These are phyloP conservation scores for Phenganax marumi DNA, from an alignment of 92 coral and sea anemone genomes.

Conservation along the genomic window DNA sequence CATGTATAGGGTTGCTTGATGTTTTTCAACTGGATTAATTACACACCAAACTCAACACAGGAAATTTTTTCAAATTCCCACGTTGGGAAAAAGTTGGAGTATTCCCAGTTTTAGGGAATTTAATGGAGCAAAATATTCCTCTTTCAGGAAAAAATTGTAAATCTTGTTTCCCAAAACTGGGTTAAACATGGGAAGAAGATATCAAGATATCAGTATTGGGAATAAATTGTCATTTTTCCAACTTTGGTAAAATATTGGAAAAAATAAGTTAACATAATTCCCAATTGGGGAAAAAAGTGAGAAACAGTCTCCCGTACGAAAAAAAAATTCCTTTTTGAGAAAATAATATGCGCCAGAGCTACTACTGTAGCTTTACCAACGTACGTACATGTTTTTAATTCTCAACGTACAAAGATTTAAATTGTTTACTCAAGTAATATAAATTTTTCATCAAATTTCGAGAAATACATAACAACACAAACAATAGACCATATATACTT, in stretches of 20 bases:
- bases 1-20: not conserved
- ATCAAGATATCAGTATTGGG: slow-evolving; percentile 20
- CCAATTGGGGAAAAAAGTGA: slow-evolving; percentile 8
- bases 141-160: slow-evolving; percentile 23
- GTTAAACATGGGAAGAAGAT: slow-evolving; percentile 28
- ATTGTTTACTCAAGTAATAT: not conserved
- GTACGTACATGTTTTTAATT: no score
- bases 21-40: not conserved
- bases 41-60: no score
- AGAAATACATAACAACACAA: no score
- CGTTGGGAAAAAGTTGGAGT: slow-evolving; percentile 13
- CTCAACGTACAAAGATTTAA: no score
- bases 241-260: not conserved
- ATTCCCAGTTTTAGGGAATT: not conserved
- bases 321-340: slow-evolving; percentile 1
- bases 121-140: not conserved
- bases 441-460: no score
- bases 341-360: not conserved
- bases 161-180: slow-evolving; percentile 28
- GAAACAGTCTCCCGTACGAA: not conserved
- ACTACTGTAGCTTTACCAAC: not conserved
- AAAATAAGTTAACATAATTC: not conserved
- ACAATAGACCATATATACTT: no score
- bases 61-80: slow-evolving; percentile 10
- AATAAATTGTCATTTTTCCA: slow-evolving; percentile 29